phyloP scores from a whole-genome alignment of 2,888 invertebrate species.

The Phanerotoma sp. region DNA sequence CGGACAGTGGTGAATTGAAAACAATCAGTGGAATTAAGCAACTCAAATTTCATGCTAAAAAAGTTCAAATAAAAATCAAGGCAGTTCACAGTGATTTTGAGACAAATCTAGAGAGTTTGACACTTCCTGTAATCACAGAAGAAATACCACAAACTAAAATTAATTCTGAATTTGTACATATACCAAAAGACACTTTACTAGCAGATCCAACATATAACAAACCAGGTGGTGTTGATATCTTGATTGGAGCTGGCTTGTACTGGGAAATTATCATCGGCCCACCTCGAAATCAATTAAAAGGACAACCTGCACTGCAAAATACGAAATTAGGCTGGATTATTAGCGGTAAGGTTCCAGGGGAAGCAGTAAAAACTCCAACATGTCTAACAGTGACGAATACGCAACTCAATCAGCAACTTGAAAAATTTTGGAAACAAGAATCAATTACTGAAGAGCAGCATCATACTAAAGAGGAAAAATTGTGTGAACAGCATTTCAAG shows the following conservation, averaged over 20 bases:
- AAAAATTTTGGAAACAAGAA: conserved; percentile 37
- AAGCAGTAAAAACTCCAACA: neutral
- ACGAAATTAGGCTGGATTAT: conserved; percentile 31
- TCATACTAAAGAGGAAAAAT: conserved; percentile 28
- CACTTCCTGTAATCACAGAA: conserved; percentile 20
- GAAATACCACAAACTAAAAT: conserved; percentile 14
- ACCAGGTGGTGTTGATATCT: too few relatives aligned
- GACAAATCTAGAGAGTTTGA: conserved; percentile 13
- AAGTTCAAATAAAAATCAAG: neutral
- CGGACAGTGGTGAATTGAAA: conserved; percentile 7
- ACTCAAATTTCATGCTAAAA: neutral
- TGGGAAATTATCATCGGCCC: conserved; percentile 11
- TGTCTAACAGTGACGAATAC: conserved; percentile 12
- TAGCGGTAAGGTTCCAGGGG: conserved; percentile 12
- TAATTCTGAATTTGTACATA: conserved; percentile 2
- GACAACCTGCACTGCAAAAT: conserved; percentile 23
- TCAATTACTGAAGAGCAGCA: conserved; percentile 16
- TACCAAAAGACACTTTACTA: conserved; percentile 12
- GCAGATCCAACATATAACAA: conserved; percentile 17
- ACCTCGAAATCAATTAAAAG: neutral
- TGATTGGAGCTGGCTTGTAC: conserved; percentile 19
- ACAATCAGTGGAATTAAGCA: conserved; percentile 18
- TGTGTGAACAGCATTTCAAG: conserved; percentile 33
- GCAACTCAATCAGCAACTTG: conserved; percentile 20
- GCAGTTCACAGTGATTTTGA: conserved; percentile 4